These are phyloP conservation scores for Serinus canaria DNA, from an alignment of 2,113 vertebrate species.

Conservation along the genomic window DNA sequence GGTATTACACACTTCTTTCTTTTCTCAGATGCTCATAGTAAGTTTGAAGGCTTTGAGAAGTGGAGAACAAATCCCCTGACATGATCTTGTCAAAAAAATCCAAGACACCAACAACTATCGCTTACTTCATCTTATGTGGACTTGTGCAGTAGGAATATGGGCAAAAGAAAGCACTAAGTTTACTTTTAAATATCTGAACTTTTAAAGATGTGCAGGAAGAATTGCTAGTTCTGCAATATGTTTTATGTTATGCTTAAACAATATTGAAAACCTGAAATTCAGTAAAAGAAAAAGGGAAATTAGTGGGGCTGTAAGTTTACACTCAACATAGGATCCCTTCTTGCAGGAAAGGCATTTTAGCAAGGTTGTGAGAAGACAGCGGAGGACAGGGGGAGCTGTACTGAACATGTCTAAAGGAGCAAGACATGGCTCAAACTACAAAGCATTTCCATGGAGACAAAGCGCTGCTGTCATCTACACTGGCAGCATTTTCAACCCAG, in stretches of 20 bases:
- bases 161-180: neutral
- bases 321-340: neutral
- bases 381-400: neutral
- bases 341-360: neutral
- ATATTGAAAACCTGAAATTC: neutral
- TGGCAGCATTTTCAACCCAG: neutral
- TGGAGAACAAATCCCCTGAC: neutral
- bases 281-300: neutral
- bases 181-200: neutral
- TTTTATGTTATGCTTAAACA: neutral
- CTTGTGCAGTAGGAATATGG: neutral
- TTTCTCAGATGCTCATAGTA: neutral
- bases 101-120: neutral
- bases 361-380: neutral
- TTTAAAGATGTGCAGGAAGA: neutral
- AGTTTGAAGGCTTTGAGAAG: neutral
- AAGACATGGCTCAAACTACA: neutral
- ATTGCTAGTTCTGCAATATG: neutral
- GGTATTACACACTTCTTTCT: neutral
- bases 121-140: neutral
- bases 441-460: neutral
- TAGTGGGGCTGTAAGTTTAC: neutral
- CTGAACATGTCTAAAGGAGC: neutral
- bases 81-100: neutral
- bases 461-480: neutral